Evolutionary conservation across 2,797 vertebrate genomes (phyloP).

Genomic region (Microcaecilia unicolor): DNA sequence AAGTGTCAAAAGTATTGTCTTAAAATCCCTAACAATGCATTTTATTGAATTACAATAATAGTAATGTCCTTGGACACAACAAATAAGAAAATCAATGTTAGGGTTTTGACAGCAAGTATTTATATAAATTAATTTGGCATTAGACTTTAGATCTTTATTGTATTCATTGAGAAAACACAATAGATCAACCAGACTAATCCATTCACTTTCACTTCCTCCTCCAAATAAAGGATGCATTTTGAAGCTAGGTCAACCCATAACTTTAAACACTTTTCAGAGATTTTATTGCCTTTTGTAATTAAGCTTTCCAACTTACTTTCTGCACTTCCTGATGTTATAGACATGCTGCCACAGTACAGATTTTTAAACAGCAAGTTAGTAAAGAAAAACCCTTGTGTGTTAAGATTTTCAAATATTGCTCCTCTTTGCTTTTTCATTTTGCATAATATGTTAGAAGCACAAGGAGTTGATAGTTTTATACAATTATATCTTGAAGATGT

Average conservation of each 20-base stretch:
- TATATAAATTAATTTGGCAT: not conserved
- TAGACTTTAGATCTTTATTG: conserved; percentile 3
- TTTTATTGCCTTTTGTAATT: conserved; percentile 27
- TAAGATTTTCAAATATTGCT: conserved; percentile 37
- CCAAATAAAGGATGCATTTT: conserved; percentile 34
- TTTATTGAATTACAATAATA: conserved; percentile 29
- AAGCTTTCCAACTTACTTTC: conserved; percentile 27
- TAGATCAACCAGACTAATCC: conserved; percentile 16
- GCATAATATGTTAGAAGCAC: conserved; percentile 32
- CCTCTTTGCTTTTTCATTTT: conserved; percentile 40
- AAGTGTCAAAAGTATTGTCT: conserved; percentile 46
- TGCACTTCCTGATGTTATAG: conserved; percentile 27
- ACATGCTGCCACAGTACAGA: conserved; percentile 32
- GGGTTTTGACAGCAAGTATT: conserved; percentile 6
- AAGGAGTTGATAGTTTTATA: conserved; percentile 33
- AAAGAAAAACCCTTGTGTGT: conserved; percentile 15
- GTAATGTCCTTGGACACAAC: conserved; percentile 23
- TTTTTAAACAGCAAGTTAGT: conserved; percentile 36
- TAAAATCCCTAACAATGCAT: conserved; percentile 30
- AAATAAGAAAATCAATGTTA: conserved; percentile 13
- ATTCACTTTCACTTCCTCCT: conserved; percentile 27
- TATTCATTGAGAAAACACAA: conserved; percentile 23
- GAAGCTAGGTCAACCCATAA: conserved; percentile 35
- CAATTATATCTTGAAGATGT: conserved; percentile 28
- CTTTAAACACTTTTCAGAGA: conserved; percentile 22